Evolutionary conservation across 2,888 invertebrate species (phyloP).

Genomic region (Criorhina ranunculi): DNA sequence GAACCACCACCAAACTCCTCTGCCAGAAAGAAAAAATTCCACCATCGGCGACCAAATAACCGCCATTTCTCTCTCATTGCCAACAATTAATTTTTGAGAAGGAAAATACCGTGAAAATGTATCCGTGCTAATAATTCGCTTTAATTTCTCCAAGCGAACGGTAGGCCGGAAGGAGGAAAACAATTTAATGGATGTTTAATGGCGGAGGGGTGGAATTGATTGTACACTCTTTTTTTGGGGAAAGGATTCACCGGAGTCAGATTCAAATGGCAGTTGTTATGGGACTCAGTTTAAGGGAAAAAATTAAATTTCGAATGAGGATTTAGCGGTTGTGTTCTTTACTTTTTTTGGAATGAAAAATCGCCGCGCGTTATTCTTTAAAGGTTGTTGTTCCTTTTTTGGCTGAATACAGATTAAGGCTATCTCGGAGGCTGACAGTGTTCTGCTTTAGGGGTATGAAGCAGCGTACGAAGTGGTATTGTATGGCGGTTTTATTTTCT

Average conservation of each 20-base stretch:
- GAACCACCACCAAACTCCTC: constrained; percentile 1
- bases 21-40: not conserved
- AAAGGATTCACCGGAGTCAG: constrained; percentile 13
- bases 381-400: not conserved
- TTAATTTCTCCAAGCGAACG: constrained; percentile 16
- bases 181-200: constrained; percentile 38
- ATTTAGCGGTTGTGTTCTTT: not conserved
- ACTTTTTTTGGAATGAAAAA: not conserved
- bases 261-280: not conserved
- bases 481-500: not conserved
- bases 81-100: constrained; percentile 47
- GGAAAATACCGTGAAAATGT: constrained; percentile 38
- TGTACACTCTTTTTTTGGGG: constrained; percentile 20
- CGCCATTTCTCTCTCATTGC: constrained; percentile 18
- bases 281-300: not conserved
- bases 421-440: not conserved
- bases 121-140: constrained; percentile 40
- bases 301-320: not conserved
- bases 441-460: not conserved
- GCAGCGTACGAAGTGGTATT: not conserved
- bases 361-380: not conserved
- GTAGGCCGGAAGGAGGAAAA: constrained; percentile 6
- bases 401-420: not conserved
- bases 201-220: constrained; percentile 25
- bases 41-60: constrained; percentile 31